These are phyloP conservation scores for Edolisoma coerulescens DNA, from an alignment of 2,113 vertebrate genomes.

Conservation along the genomic window DNA sequence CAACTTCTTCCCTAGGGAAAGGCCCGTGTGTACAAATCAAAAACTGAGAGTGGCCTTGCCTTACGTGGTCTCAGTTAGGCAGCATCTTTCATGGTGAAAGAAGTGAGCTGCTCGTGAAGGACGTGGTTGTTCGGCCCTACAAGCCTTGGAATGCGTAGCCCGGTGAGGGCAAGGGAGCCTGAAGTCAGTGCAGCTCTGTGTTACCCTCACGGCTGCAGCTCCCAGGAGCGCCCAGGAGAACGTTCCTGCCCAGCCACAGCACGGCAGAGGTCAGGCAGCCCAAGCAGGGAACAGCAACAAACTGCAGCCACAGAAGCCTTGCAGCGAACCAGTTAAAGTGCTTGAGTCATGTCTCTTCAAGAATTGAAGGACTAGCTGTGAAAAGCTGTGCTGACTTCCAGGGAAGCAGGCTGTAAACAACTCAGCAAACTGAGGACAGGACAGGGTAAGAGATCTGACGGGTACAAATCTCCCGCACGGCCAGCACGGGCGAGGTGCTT, in stretches of 20 bases:
- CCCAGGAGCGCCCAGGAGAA: background rate
- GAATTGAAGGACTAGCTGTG: background rate
- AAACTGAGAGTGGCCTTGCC: background rate
- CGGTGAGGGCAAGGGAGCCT: background rate
- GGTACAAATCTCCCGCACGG: background rate
- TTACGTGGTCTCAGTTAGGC: background rate
- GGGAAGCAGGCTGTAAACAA: background rate
- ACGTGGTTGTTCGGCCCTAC: background rate
- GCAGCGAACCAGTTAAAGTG: background rate
- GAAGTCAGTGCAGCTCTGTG: background rate
- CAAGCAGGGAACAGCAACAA: background rate
- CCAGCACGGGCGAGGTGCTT: background rate
- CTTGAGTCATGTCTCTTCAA: background rate
- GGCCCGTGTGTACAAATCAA: background rate
- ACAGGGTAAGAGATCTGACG: background rate
- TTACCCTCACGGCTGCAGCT: background rate
- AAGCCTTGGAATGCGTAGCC: background rate
- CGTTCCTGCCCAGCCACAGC: background rate
- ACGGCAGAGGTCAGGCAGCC: background rate
- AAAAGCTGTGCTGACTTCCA: slow-evolving; percentile 2
- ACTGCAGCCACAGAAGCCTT: background rate
- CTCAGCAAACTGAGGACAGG: background rate
- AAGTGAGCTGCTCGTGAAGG: background rate
- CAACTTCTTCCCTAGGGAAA: background rate
- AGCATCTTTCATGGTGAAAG: background rate